Base-by-base conservation (phyloP, 1,140 invertebrate species). In the Plutomurus gul region DNA sequence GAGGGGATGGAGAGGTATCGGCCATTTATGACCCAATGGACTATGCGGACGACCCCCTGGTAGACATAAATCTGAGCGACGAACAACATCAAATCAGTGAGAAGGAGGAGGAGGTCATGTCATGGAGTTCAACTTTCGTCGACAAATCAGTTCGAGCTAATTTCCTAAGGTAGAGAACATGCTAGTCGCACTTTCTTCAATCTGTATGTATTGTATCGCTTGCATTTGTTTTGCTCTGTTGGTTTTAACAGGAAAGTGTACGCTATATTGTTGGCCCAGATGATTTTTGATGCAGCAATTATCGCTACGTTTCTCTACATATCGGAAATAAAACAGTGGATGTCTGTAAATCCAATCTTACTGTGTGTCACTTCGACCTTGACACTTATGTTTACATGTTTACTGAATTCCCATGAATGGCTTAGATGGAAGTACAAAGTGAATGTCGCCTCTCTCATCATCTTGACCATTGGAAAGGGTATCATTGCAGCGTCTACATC, bases 341-440 rank as follows among this genome's bases (percentile, higher is more conserved):
- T 27, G 27, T n/a, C 27, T 0, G n/a, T 33, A 33, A 65, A 65
- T 36, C 56, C 30, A 3, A 27, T 65, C 10, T 65, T 65, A n/a
- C 56, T 65, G 1, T 65, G 36, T 30, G 30, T 30, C 27, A n/a
- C 36, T 7, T 6, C 36, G 11, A 25, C 36, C 11, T 16, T 65
- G 3, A 65, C 27, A 65, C 5, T 65, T 7, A 33, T 65, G 18
- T 6, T 65, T 1, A n/a, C 18, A 8, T 16, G 30, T 27, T 13
- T 65, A n/a, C 56, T 65, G 8, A n/a, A 65, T 33, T 33, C 22
- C 3, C 25, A 65, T 5, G 56, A 65, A 33, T 65, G 56, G 56
- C 56, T 65, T 0, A 25, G 56, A 30, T 65, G 56, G 56, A 65
- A 65, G 18, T 65, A 65, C 16, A 65, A 65, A 65, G 56, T 65